Conservation (phyloP, 1,140 invertebrate genomes). For the Cyrtorhinus lividipennis region DNA sequence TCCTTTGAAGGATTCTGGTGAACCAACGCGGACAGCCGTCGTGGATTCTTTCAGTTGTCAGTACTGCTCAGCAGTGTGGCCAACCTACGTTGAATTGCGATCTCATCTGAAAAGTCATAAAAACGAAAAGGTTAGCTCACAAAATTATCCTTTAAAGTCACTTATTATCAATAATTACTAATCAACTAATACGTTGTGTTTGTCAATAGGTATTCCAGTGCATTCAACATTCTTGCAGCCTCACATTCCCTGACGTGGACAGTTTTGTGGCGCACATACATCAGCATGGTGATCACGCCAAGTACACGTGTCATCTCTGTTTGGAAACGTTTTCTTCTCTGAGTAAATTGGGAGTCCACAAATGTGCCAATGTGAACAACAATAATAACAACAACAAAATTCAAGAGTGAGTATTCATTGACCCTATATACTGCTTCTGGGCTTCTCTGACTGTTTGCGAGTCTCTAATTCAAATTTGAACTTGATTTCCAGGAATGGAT, state of each 20-base stretch:
- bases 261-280: conserved; percentile 38
- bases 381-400: too few relatives aligned
- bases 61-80: conserved; percentile 35
- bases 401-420: background rate
- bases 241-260: conserved; percentile 45
- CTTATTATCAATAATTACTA: too few relatives aligned
- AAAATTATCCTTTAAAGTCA: too few relatives aligned
- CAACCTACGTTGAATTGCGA: conserved; percentile 37
- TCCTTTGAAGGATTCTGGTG: background rate
- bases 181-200: too few relatives aligned
- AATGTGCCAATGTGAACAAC: conserved; percentile 26
- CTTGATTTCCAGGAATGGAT: background rate
- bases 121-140: conserved; percentile 36
- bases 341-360: conserved; percentile 40
- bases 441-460: too few relatives aligned
- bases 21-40: conserved; percentile 24
- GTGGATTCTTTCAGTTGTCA: conserved; percentile 41
- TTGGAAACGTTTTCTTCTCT: conserved; percentile 36
- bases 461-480: too few relatives aligned
- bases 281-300: conserved; percentile 33
- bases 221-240: conserved; percentile 42
- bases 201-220: conserved; percentile 46
- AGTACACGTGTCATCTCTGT: conserved; percentile 43
- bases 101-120: conserved; percentile 38
- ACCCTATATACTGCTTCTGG: too few relatives aligned